Conservation (phyloP, 2,113 vertebrate genomes). For the Parotia lawesii region DNA sequence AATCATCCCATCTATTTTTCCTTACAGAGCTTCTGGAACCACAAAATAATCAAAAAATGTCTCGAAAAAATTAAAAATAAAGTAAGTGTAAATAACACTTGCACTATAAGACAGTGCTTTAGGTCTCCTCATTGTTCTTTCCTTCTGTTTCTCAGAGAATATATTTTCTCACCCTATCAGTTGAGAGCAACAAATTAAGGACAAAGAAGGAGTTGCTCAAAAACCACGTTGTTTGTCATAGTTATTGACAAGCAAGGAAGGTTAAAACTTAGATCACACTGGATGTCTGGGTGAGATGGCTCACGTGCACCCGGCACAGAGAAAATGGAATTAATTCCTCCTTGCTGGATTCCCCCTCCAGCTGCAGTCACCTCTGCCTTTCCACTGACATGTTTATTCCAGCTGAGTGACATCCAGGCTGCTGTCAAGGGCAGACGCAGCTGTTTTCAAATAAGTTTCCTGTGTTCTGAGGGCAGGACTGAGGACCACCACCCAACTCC, state of each 20-base stretch:
- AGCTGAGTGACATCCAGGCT: neutral
- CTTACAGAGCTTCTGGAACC: neutral
- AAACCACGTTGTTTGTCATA: neutral
- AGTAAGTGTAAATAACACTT: neutral
- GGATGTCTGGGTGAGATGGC: neutral
- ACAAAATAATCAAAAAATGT: neutral
- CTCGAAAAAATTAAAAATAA: neutral
- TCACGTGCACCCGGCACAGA: accelerated
- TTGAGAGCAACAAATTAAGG: neutral
- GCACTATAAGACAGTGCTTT: neutral
- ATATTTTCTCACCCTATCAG: neutral
- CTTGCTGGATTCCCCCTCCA: neutral
- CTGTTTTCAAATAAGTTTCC: neutral
- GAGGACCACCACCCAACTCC: neutral
- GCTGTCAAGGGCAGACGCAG: neutral
- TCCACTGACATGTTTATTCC: neutral
- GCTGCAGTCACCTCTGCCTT: neutral
- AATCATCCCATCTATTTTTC: neutral
- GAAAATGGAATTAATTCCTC: neutral
- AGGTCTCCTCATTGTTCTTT: neutral
- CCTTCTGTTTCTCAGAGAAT: neutral
- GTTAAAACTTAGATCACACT: neutral
- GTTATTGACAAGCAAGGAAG: neutral
- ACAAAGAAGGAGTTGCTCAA: neutral
- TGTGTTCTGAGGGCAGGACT: neutral